Evolutionary conservation across 1,140 invertebrate species (phyloP).

Genomic region (Pollicipes pollicipes): DNA sequence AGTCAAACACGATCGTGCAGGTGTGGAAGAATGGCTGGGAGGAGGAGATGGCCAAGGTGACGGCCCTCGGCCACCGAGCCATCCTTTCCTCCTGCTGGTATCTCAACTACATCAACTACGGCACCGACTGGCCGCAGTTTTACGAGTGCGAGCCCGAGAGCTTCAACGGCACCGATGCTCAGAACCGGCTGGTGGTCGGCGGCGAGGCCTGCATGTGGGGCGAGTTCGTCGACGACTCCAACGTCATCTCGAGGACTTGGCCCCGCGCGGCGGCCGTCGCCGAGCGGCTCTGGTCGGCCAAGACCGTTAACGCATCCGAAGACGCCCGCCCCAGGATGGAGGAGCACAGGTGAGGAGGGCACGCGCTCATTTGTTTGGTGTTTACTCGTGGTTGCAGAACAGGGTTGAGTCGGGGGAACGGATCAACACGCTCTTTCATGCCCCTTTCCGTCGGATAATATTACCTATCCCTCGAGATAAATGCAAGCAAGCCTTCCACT

Average conservation of each 20-base stretch:
- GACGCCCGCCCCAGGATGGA: conserved; percentile 42
- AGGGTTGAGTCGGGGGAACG: no score
- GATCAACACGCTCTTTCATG: no score
- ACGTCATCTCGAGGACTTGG: conserved; percentile 10
- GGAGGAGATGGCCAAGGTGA: conserved; percentile 26
- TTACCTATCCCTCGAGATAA: no score
- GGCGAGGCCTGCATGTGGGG: conserved; percentile 61
- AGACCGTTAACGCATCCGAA: conserved; percentile 30
- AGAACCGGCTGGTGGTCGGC: conserved; percentile 34
- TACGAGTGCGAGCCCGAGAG: conserved; percentile 56
- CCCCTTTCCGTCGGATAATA: no score
- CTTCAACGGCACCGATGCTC: conserved; percentile 29
- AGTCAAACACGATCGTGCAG: conserved; percentile 47
- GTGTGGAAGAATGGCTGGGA: conserved; percentile 36
- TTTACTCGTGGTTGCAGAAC: no score
- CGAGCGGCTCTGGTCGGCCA: conserved; percentile 50
- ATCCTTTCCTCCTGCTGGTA: conserved; percentile 71
- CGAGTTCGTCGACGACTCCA: conserved; percentile 22
- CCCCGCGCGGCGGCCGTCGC: conserved; percentile 37
- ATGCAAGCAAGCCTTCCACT: no score
- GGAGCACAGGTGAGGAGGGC: conserved; percentile 57
- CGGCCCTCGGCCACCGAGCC: conserved; percentile 37
- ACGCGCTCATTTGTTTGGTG: no score
- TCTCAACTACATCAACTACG: conserved; percentile 49
- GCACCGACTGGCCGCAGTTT: conserved; percentile 55